A percentile compares a stretch with the other conserved stretches of the same genome.
These are phyloP conservation scores for Himalopsyche japonica DNA, from an alignment of 2,888 invertebrate genomes.

Conservation along the genomic window DNA sequence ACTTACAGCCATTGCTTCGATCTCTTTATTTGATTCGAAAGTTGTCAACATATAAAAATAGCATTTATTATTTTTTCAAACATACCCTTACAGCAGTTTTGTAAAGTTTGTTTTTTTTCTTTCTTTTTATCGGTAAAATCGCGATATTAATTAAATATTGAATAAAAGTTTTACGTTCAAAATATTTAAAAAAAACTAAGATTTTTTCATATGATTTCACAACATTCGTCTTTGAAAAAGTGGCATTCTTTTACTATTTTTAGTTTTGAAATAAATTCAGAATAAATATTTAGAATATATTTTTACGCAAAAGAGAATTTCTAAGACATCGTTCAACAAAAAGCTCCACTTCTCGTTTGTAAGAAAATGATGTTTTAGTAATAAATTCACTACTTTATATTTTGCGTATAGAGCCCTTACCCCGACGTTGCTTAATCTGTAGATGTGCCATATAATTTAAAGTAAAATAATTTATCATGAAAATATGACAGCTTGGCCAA, in stretches of 20 bases:
- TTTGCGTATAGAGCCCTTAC: neutral
- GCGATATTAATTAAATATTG: too few species aligned
- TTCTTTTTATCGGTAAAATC: too few species aligned
- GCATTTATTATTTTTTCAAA: too few species aligned
- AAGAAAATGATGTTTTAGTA: neutral
- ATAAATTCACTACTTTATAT: neutral
- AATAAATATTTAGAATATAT: neutral
- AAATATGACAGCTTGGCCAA: constrained; percentile 21
- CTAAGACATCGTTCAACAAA: neutral
- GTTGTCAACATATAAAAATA: too few species aligned
- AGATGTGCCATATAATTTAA: constrained; percentile 19
- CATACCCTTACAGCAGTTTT: too few species aligned
- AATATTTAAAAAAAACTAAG: too few species aligned
- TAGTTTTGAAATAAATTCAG: neutral
- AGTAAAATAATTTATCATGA: constrained; percentile 22
- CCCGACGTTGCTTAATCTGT: neutral
- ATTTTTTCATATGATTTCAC: too few species aligned
- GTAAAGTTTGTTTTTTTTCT: too few species aligned
- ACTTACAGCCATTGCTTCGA: too few species aligned
- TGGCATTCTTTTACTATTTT: neutral
- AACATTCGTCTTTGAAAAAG: too few species aligned
- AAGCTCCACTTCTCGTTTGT: neutral
- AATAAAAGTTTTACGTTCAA: too few species aligned
- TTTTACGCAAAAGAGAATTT: neutral
- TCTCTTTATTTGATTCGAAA: too few species aligned